A percentile compares a stretch with the other conserved stretches of the same genome.
Conservation (phyloP, 2,888 invertebrate genomes). For the Thera britannica region DNA sequence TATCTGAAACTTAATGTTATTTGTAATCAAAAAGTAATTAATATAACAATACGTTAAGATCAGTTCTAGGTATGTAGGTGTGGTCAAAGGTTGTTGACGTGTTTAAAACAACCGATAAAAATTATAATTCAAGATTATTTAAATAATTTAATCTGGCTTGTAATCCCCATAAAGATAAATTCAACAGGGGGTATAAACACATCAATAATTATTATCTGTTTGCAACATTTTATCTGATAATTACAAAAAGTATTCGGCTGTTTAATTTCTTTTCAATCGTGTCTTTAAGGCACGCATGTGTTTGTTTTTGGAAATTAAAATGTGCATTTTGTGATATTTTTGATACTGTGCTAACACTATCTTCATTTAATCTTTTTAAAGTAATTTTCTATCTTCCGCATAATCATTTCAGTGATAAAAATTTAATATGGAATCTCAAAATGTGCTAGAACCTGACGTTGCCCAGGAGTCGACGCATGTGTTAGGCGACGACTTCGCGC, state of each 20-base stretch:
- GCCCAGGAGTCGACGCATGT: neutral
- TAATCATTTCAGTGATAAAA: conserved; percentile 20
- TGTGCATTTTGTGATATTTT: neutral
- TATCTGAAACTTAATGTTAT: conserved; percentile 1
- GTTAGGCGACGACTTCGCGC: conserved; percentile 24
- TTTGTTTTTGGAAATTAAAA: neutral
- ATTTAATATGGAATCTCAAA: conserved; percentile 45
- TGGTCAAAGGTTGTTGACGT: conserved; percentile 15
- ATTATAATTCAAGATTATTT: conserved; percentile 2
- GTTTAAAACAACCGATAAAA: neutral
- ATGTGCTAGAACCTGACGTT: conserved; percentile 17
- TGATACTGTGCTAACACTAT: no score
- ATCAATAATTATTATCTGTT: conserved; percentile 28
- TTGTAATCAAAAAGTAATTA: conserved; percentile 13
- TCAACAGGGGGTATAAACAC: conserved; percentile 33
- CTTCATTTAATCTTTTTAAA: no score
- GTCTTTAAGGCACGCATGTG: neutral
- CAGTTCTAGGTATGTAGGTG: neutral
- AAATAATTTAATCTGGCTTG: conserved; percentile 17
- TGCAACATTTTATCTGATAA: conserved; percentile 28
- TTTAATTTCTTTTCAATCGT: conserved; percentile 1
- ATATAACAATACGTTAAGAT: neutral
- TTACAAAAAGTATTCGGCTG: neutral
- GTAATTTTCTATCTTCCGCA: neutral
- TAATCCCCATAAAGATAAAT: conserved; percentile 32